Evolutionary conservation across 2,113 vertebrate genomes (phyloP), one percentile per base, ranked within the genome.

Genomic region (Trichechus manatus): DNA sequence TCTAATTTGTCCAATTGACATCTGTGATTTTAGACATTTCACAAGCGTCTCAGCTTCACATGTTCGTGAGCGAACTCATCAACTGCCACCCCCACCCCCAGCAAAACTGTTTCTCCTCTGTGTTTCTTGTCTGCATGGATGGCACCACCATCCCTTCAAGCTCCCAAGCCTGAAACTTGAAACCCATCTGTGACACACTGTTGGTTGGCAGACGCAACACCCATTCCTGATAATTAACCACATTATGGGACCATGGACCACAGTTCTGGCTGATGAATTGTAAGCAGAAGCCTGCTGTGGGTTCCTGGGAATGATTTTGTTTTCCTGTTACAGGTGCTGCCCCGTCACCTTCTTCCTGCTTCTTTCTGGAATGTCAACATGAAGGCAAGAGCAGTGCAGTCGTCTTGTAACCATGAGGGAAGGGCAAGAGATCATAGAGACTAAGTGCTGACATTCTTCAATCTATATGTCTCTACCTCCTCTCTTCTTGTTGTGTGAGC

Each of bases 231-330:
- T 72, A 72, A 95, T 25, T 56, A 89, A 81, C 59, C 17, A 42
- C 14, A n/a, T 19, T 4, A 3, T 70, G 64, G 39, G 29, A 84
- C 47, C 47, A 68, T 7, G 44, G 56, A 56, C 85, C 74, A 94
- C 29, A 66, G 47, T 89, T 89, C 66, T 81, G 79, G 39, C 33
- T 9, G 33, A 68, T 77, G 29, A 61, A 68, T n/a, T 50, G 9
- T 75, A 89, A 95, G 64, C n/a, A 61, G 64, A 83, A 44, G 25
- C 74, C 87, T 94, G 31, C 33, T 75, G 27, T 92, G 53, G 36
- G 44, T 66, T 87, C 31, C 36, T 74, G 91, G 88, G 63, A 74
- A 84, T 59, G 63, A 33, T 87, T 95, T 63, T 61, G 29, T 87
- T 63, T 64, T 68, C 4, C 10, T 70, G 77, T 50, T 61, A 61